Evolutionary conservation across 2,888 invertebrate species (phyloP).

Genomic region (Dermolepida albohirtum): DNA sequence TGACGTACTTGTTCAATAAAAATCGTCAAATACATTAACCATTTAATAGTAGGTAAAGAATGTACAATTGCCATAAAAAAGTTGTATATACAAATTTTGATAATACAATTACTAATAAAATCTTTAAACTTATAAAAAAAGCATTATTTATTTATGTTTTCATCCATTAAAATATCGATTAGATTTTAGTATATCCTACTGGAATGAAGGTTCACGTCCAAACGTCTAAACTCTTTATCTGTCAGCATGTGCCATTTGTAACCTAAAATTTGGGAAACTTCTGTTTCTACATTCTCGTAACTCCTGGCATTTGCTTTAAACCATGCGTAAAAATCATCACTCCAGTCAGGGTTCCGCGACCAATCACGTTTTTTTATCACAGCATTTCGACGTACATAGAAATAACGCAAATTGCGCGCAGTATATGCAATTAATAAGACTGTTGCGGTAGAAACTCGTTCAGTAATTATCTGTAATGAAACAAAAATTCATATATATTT

Average conservation of each 20-base stretch:
- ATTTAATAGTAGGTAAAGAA: constrained; percentile 8
- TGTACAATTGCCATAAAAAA: constrained; percentile 2
- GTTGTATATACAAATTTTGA: too few relatives aligned
- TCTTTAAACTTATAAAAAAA: too few relatives aligned
- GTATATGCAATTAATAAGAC: constrained; percentile 76
- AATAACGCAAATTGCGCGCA: constrained; percentile 71
- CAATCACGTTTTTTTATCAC: constrained; percentile 78
- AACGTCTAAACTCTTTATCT: constrained; percentile 73
- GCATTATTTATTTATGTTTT: background rate
- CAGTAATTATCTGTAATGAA: constrained; percentile 72
- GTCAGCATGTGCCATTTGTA: constrained; percentile 76
- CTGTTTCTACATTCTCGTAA: constrained; percentile 74
- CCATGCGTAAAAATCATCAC: constrained; percentile 75
- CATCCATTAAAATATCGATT: background rate
- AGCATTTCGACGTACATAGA: constrained; percentile 78
- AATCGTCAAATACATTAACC: background rate
- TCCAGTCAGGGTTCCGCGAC: constrained; percentile 74
- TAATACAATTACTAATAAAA: too few relatives aligned
- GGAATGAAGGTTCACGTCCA: constrained; percentile 62
- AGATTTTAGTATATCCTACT: constrained; percentile 40
- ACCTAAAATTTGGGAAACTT: constrained; percentile 77
- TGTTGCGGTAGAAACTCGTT: constrained; percentile 82
- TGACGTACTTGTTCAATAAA: background rate
- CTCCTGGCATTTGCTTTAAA: constrained; percentile 71
- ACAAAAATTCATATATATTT: background rate